Evolutionary conservation across 2,888 invertebrate species (phyloP).

Genomic region (Nomada flava): DNA sequence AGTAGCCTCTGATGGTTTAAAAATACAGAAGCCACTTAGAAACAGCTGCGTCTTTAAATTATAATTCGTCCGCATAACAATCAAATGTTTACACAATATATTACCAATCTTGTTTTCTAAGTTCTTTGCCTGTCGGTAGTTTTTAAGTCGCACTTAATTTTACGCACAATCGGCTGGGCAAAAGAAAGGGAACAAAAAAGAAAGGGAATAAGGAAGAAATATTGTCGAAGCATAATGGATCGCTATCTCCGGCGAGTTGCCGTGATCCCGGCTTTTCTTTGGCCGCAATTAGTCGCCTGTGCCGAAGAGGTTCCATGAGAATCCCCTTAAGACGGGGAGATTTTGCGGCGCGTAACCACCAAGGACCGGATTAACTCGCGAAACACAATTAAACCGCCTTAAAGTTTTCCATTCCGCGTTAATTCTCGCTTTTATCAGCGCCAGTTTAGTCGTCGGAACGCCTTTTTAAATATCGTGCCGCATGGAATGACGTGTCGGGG

Average conservation of each 20-base stretch:
- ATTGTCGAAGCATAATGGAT: conserved; percentile 20
- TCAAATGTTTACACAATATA: too few relatives aligned
- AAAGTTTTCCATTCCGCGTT: conserved; percentile 65
- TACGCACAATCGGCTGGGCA: background rate
- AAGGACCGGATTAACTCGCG: conserved; percentile 58
- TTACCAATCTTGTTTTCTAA: too few relatives aligned
- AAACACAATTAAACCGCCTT: conserved; percentile 67
- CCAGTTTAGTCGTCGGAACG: conserved; percentile 18
- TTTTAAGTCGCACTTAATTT: background rate
- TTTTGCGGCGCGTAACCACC: conserved; percentile 60
- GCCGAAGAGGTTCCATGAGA: conserved; percentile 54
- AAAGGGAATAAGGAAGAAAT: background rate
- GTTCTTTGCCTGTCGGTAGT: too few relatives aligned
- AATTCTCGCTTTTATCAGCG: conserved; percentile 64
- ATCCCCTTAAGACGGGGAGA: conserved; percentile 64
- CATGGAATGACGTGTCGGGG: conserved; percentile 35
- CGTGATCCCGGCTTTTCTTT: conserved; percentile 63
- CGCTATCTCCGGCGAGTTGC: conserved; percentile 49
- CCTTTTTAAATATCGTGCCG: conserved; percentile 44
- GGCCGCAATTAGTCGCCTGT: conserved; percentile 70
- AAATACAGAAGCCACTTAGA: too few relatives aligned
- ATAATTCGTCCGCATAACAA: too few relatives aligned
- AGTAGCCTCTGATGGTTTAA: too few relatives aligned
- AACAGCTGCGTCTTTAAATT: too few relatives aligned
- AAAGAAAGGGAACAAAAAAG: background rate